Evolutionary conservation across 2,797 vertebrate genomes (phyloP), one percentile per base, ranked within the genome.

Genomic region (Spinus olivaceus): DNA sequence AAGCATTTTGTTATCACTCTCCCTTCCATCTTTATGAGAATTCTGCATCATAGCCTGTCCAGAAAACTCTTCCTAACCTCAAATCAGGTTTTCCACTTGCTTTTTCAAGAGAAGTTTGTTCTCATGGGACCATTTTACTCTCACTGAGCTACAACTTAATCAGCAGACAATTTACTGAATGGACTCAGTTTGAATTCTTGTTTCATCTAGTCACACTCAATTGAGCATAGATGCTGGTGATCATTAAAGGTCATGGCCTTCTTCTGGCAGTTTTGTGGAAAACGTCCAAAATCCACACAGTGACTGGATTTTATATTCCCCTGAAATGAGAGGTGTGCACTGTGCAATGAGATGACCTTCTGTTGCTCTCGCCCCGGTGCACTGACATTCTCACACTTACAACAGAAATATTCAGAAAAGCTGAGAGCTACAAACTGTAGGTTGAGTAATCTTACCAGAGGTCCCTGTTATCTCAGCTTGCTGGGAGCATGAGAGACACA

Each of bases 121-220:
- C 97, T 96, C 88, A 41, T 44, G 95, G 74, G 96, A 97, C 83
- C 77, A 81, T 95, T 97, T 86, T 95, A 41, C 70, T 95, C 88
- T 94, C 70, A 24, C 61, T 37, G 87, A 96, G 90, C 70, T 97
- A 97, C 92, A 95, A 96, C 97, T 98, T 97, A 97, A 97, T 97
- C 97, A 95, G 90, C 73, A 97, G 95, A 97, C 86, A 96, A 96
- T 97, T 97, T 96, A 79, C 94, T 42, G 44, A 92, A 77, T 88
- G 97, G 84, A 85, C 92, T 92, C 54, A 4, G 94, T 96, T 94
- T 96, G 96, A 98, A 97, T 97, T 97, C 95, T 92, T 91, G 72
- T 94, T 97, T 97, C 95, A 95, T 97, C 92, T 88, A 95, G 96
- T 97, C 96, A 97, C 95, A 95, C 94, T 96, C 97, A 98, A 97